Base-by-base conservation (phyloP, 2,797 vertebrate genomes). In the Hozukius guyotensis region DNA sequence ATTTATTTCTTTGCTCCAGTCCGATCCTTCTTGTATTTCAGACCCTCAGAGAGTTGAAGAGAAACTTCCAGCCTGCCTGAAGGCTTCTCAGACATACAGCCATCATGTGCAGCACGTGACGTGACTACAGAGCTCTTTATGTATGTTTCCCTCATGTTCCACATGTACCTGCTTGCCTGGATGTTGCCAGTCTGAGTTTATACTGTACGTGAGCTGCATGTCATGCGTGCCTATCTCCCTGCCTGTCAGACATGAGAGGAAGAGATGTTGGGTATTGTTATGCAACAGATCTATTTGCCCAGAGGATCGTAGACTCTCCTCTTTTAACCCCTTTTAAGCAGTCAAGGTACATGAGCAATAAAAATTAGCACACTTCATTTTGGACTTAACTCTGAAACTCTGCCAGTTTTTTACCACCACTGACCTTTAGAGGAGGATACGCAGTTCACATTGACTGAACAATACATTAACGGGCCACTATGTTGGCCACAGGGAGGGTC, bases 121-220 rank as follows among this genome's bases (percentile, higher is more conserved):
- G 18, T 14, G 24, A 74, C 49, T 27, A 4, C 38, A 24, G 25
- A 57, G 72, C 64, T 61, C 38, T 25, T 77, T 65, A 49, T 73
- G 36, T 85, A 53, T 61, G 25, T 85, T 78, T 69, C 63, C 63
- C 64, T 61, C 24, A 38, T 80, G 69, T 85, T 84, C 74, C 64
- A 68, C 91, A 65, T 85, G 87, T 86, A 63, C 61, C 76, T 78
- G 80, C 89, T 70, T 88, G 88, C 27, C 81, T 74, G 56, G 57
- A 72, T 73, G 84, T 80, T 78, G 65, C 82, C 75, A 81, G 77
- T 77, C 13, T 55, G 56, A 74, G 29, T 64, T 77, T 72, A 62
- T 4, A 49, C 69, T 22, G 55, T 14, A 13, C 62, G 63, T 22
- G 49, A 83, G 81, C 13, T 18, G 3, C 49, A 36, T 74, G 68